Evolutionary conservation across 2,888 invertebrate species (phyloP), one percentile per base, ranked within the genome.

Genomic region (Calameuta filiformis): DNA sequence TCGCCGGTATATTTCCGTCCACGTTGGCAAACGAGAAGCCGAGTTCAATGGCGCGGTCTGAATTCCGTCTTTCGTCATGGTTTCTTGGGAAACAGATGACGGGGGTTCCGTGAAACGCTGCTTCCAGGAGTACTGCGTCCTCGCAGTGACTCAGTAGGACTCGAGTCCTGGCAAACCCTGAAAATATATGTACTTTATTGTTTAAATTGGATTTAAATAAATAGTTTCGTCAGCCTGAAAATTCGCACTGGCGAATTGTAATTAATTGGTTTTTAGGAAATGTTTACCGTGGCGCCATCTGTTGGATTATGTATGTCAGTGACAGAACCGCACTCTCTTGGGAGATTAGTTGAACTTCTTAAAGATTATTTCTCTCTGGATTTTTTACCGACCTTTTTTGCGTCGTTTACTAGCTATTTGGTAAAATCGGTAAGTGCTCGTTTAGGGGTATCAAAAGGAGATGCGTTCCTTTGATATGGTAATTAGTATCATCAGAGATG

Each of bases 31-130:
- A 82, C 1, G 83, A 87, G 73, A 91, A 88, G 9, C 89, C 89
- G 31, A 91, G 82, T 35, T 87, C 85, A 1, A 86, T 77, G 4
- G 86, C 89, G n/a, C 90, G 86, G 4, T 80, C 76, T 0, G 87
- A 84, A 75, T 90, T 91, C 71, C 79, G 83, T 1, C 80, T 80
- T 80, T 91, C 91, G 71, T 89, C 82, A 1, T 80, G 35, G 56
- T 84, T 85, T n/a, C 90, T 85, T 0, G 91, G 90, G 34, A 91
- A 87, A 77, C 91, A 91, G 77, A 91, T 86, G 40, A 91, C 79
- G n/a, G 91, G 91, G 4, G 88, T 88, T 12, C 91, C 90, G 78
- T 91, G 91, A 78, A 89, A 90, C 12, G 87, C 87, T 12, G 87
- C 84, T 80, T 91, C 91, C 12, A 91, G 80, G 75, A 91, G 85